A percentile compares a stretch with the other conserved stretches of the same genome.
Conservation (phyloP, 2,113 vertebrate species). For the Myotis yumanensis region DNA sequence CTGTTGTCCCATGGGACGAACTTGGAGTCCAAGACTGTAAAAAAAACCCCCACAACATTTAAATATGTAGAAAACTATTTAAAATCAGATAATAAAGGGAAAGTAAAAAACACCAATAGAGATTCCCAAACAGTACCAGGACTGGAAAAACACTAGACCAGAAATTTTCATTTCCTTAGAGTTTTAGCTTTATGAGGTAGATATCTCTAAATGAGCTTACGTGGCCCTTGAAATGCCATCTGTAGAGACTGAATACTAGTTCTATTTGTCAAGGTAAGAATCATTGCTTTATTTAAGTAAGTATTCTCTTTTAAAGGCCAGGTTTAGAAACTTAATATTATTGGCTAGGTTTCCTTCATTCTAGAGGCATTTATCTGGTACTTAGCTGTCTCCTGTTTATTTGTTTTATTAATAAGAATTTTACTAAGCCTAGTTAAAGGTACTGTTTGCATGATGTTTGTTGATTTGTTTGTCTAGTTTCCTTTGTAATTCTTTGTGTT, state of each 20-base stretch:
- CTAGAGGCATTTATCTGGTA: slow-evolving; percentile 56
- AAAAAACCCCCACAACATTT: slow-evolving; percentile 17
- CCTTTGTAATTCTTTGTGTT: slow-evolving; percentile 54
- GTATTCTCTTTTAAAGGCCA: slow-evolving; percentile 50
- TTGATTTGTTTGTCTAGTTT: slow-evolving; percentile 63
- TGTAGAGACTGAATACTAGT: slow-evolving; percentile 28
- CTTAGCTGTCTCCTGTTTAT: slow-evolving; percentile 55
- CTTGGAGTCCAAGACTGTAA: slow-evolving; percentile 40
- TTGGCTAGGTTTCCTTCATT: slow-evolving; percentile 54
- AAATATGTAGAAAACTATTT: slow-evolving; percentile 42
- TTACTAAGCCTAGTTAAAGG: slow-evolving; percentile 62
- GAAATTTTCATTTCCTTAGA: slow-evolving; percentile 37
- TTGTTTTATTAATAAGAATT: slow-evolving; percentile 63
- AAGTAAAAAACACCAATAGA: not conserved
- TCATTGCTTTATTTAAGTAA: slow-evolving; percentile 56
- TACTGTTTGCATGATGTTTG: slow-evolving; percentile 44
- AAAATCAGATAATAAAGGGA: slow-evolving; percentile 43
- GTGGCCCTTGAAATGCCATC: slow-evolving; percentile 52
- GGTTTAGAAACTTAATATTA: slow-evolving; percentile 53
- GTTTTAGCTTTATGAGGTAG: slow-evolving; percentile 34
- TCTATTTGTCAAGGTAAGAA: slow-evolving; percentile 53
- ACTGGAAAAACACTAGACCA: slow-evolving; percentile 13
- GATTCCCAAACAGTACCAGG: not conserved
- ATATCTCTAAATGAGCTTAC: not conserved
- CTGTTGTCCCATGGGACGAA: slow-evolving; percentile 18